Evolutionary conservation across 1,140 invertebrate species (phyloP).

Genomic region (Polyergus mexicanus): DNA sequence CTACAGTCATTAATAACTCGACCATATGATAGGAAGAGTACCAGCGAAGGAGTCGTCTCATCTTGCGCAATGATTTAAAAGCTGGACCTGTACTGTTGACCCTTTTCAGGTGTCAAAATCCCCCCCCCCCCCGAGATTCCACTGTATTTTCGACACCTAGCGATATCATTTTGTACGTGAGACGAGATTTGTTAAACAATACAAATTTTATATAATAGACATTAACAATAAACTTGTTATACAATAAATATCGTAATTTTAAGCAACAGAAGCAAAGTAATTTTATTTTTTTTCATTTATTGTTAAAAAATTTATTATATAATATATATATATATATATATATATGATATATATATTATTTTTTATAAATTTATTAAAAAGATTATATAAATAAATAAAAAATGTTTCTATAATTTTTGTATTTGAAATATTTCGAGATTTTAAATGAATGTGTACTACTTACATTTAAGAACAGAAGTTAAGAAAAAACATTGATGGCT

Average conservation of each 20-base stretch:
- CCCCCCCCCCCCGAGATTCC: slow-evolving; percentile 1
- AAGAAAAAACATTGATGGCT: neutral
- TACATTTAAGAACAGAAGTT: neutral
- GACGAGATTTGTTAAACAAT: neutral
- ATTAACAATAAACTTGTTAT: neutral
- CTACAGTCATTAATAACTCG: slow-evolving; percentile 65
- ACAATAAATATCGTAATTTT: slow-evolving; percentile 10
- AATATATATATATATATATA: too few relatives aligned
- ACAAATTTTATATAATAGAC: neutral
- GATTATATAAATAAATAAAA: too few relatives aligned
- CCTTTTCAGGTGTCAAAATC: neutral
- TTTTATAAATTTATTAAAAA: too few relatives aligned
- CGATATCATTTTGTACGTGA: neutral
- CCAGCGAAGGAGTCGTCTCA: slow-evolving; percentile 62
- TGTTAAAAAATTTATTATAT: too few relatives aligned
- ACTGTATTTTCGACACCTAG: slow-evolving; percentile 23
- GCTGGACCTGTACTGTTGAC: slow-evolving; percentile 13
- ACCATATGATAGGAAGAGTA: slow-evolving; percentile 48
- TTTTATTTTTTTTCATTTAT: too few relatives aligned
- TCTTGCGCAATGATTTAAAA: slow-evolving; percentile 64
- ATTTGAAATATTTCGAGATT: too few relatives aligned
- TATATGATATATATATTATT: too few relatives aligned
- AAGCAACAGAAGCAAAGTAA: neutral
- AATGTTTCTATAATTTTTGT: too few relatives aligned
- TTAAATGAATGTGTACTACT: neutral